phyloP scores from a whole-genome alignment of 2,113 vertebrate species.

The Caranx melampygus region DNA sequence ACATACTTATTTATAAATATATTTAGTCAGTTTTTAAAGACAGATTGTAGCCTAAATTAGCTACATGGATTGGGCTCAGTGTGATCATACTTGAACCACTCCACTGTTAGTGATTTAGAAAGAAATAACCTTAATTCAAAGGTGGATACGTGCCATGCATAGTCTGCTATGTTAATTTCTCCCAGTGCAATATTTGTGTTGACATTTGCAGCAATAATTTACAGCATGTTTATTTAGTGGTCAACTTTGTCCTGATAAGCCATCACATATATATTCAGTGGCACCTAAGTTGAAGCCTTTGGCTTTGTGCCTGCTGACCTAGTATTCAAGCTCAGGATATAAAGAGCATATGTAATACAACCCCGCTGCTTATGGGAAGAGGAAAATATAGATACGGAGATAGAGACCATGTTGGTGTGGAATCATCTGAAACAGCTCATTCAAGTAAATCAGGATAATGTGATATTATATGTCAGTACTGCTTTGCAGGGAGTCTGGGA shows the following conservation, averaged over 20 bases:
- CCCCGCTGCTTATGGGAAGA: not conserved
- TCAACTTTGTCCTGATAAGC: not conserved
- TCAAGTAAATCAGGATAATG: not conserved
- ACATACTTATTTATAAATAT: too few species aligned
- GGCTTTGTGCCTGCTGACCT: not conserved
- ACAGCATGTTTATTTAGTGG: conserved; percentile 20
- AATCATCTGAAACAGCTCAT: not conserved
- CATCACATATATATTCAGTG: not conserved
- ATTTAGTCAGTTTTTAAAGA: not conserved
- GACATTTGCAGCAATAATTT: conserved; percentile 44
- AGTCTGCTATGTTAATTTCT: not conserved
- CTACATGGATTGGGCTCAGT: too few species aligned
- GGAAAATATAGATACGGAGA: fast-evolving
- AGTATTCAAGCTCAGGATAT: not conserved
- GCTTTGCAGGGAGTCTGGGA: not conserved
- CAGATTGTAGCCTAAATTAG: not conserved
- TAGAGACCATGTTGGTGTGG: not conserved
- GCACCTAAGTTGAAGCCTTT: not conserved
- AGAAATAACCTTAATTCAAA: not conserved
- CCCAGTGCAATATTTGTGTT: conserved; percentile 1
- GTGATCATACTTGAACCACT: not conserved
- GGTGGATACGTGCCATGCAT: too few species aligned
- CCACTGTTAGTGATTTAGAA: too few species aligned
- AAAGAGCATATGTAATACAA: not conserved
- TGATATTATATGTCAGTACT: not conserved